Evolutionary conservation across 2,113 vertebrate genomes (phyloP).

Genomic region (Tonatia bakeri): DNA sequence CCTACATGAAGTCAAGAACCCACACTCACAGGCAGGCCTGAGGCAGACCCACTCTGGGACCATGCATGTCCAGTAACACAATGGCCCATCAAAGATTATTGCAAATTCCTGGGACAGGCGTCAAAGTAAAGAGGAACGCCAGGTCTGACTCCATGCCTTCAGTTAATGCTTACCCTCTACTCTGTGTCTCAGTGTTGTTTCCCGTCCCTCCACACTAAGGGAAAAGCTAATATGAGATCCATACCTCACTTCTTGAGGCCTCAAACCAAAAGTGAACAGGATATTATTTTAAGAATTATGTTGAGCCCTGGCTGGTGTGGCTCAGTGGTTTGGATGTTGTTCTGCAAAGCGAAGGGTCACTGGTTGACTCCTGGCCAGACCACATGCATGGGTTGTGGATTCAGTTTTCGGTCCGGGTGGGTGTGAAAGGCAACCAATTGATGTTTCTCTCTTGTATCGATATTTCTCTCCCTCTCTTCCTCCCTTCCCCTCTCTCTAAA

Average conservation of each 20-base stretch:
- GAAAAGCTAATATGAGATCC: background rate
- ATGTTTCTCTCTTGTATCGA: no score
- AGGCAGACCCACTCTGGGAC: no score
- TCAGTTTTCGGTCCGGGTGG: no score
- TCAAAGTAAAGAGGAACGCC: background rate
- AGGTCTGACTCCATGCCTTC: background rate
- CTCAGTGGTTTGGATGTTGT: no score
- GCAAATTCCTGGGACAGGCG: background rate
- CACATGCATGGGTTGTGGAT: no score
- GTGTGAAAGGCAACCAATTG: no score
- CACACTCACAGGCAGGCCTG: no score
- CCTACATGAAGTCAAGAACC: no score
- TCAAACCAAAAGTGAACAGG: background rate
- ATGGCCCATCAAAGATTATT: background rate
- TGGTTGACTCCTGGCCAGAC: no score
- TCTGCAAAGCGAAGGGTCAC: no score
- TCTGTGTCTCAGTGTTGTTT: background rate
- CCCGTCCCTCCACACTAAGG: background rate
- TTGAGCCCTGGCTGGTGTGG: background rate
- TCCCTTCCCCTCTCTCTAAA: no score
- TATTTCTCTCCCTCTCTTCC: no score
- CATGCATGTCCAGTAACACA: background rate
- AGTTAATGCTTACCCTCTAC: background rate
- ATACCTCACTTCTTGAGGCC: background rate
- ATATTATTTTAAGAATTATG: constrained; percentile 7